Conservation (phyloP, 2,113 vertebrate genomes). For the Noctilio leporinus region DNA sequence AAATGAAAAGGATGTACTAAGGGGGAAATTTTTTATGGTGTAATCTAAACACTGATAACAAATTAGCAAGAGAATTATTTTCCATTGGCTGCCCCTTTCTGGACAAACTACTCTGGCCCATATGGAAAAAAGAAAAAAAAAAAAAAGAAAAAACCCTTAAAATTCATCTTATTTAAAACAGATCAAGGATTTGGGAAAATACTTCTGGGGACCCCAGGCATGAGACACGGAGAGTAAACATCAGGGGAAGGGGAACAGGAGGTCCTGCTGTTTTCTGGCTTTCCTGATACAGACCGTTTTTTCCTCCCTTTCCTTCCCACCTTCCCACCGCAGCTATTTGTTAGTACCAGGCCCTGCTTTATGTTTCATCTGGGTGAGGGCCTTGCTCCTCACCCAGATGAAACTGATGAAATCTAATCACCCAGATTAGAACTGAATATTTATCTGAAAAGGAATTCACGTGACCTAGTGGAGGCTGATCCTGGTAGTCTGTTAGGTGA, state of each 20-base stretch:
- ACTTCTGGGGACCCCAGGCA: not conserved
- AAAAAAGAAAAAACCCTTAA: not conserved
- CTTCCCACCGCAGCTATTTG: not conserved
- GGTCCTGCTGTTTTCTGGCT: not conserved
- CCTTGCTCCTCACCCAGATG: too few species aligned
- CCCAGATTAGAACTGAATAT: not conserved
- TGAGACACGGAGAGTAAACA: not conserved
- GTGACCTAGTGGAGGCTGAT: not conserved
- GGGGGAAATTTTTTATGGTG: not conserved
- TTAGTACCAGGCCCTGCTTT: not conserved
- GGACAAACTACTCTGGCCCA: not conserved
- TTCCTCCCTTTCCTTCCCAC: not conserved
- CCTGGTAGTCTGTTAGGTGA: not conserved
- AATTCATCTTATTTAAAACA: not conserved
- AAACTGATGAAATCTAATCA: too few species aligned
- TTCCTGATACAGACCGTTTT: not conserved
- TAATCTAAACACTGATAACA: not conserved
- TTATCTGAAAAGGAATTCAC: not conserved
- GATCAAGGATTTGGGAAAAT: not conserved
- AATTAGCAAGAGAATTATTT: not conserved
- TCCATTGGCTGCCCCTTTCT: not conserved
- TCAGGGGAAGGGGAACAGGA: not conserved
- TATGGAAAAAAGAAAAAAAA: not conserved
- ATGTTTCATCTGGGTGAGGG: not conserved
- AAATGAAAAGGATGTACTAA: not conserved